Evolutionary conservation across 1,140 invertebrate genomes (phyloP).

Genomic region (Temnothorax curvispinosus): DNA sequence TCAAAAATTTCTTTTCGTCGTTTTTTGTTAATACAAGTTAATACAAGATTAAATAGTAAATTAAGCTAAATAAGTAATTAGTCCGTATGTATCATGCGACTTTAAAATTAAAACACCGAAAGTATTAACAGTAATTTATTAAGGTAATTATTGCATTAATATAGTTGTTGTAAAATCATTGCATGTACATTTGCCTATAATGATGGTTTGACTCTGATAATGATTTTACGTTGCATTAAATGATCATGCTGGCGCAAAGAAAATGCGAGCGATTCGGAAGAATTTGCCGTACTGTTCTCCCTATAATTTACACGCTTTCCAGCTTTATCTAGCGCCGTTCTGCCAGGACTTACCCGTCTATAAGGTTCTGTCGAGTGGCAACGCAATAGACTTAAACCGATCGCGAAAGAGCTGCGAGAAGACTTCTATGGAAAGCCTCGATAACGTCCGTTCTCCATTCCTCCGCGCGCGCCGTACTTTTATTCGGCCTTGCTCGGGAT

Average conservation of each 20-base stretch:
- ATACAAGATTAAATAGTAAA: neutral
- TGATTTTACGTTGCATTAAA: neutral
- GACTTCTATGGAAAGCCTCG: slow-evolving; percentile 38
- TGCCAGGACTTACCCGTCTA: neutral
- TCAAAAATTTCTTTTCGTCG: neutral
- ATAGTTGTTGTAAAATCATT: neutral
- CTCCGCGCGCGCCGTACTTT: slow-evolving; percentile 32
- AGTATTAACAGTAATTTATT: neutral
- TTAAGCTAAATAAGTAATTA: neutral
- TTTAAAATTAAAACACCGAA: neutral
- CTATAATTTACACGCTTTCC: slow-evolving; percentile 36
- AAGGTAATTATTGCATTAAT: neutral
- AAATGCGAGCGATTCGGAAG: neutral
- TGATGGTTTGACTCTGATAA: neutral
- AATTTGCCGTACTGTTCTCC: neutral
- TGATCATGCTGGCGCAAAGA: neutral
- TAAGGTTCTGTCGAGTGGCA: neutral
- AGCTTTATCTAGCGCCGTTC: slow-evolving; percentile 25
- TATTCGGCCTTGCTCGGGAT: slow-evolving; percentile 53
- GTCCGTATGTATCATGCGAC: neutral
- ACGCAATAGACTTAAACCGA: slow-evolving; percentile 51
- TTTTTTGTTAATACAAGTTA: neutral
- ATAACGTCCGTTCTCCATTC: slow-evolving; percentile 30
- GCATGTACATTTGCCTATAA: neutral
- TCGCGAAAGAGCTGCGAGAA: slow-evolving; percentile 20